Evolutionary conservation across 1,140 invertebrate genomes (phyloP).

Genomic region (Epicauta chinensis): DNA sequence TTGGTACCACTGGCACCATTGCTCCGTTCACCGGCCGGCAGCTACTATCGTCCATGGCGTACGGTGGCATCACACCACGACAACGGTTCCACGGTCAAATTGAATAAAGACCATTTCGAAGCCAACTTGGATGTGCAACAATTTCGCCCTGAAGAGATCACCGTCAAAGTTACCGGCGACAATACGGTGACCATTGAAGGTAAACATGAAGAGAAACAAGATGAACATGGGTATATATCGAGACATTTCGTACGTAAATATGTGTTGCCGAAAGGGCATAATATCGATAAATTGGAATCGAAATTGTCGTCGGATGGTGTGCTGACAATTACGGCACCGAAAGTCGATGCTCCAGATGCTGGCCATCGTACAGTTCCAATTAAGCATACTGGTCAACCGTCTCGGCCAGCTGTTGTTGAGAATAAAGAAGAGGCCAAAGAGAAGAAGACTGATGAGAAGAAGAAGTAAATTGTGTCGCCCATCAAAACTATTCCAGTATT

Average conservation of each 20-base stretch:
- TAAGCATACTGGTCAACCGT: slow-evolving; percentile 10
- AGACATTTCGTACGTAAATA: slow-evolving; percentile 57
- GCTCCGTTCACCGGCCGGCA: background rate
- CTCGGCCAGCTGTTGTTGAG: background rate
- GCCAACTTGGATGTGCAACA: slow-evolving; percentile 50
- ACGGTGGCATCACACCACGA: slow-evolving; percentile 22
- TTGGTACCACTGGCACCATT: slow-evolving; percentile 9
- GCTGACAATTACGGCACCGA: slow-evolving; percentile 57
- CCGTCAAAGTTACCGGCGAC: slow-evolving; percentile 51
- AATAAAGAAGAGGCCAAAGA: slow-evolving; percentile 2
- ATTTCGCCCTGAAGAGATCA: slow-evolving; percentile 55
- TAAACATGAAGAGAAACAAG: slow-evolving; percentile 46
- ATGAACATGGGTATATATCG: slow-evolving; percentile 42
- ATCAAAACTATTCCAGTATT: too few relatives aligned
- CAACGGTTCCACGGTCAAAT: slow-evolving; percentile 39
- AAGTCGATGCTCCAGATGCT: slow-evolving; percentile 23
- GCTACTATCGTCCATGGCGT: slow-evolving; percentile 49
- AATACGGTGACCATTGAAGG: slow-evolving; percentile 49
- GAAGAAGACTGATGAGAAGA: too few relatives aligned
- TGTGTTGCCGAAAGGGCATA: slow-evolving; percentile 59
- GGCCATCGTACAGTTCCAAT: slow-evolving; percentile 10
- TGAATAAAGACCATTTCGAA: slow-evolving; percentile 40
- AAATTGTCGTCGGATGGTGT: slow-evolving; percentile 67
- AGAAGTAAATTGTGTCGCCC: too few relatives aligned
- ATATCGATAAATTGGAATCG: slow-evolving; percentile 56